phyloP scores from a whole-genome alignment of 2,113 vertebrate genomes.

The Cheirogaleus medius region DNA sequence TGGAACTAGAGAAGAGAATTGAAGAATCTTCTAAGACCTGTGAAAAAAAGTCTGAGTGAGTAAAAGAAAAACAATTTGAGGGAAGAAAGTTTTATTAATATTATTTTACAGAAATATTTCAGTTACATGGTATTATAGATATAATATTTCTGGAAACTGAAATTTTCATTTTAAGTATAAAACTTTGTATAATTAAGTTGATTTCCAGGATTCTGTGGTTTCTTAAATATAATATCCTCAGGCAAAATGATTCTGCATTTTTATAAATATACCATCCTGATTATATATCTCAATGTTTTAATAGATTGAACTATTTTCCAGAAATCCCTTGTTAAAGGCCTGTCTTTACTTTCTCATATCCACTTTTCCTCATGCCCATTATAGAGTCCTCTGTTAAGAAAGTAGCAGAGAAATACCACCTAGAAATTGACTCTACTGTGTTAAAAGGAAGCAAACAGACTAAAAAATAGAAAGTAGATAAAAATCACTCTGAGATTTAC shows the following conservation, averaged over 20 bases:
- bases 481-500: neutral
- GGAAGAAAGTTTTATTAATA: neutral
- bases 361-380: neutral
- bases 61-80: slow-evolving; percentile 58
- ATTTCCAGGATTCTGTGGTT: neutral
- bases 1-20: slow-evolving; percentile 93
- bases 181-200: neutral
- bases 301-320: neutral
- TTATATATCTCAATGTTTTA: neutral
- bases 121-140: neutral
- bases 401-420: neutral
- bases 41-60: slow-evolving; percentile 95
- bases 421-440: neutral
- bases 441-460: neutral
- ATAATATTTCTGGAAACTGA: slow-evolving; percentile 24
- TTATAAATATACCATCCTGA: neutral
- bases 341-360: neutral
- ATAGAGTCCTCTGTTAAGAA: neutral
- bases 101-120: neutral
- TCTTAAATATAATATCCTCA: neutral
- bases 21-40: slow-evolving; percentile 90
- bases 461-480: neutral
- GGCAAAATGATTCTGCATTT: neutral
- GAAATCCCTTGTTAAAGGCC: neutral
- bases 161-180: neutral